A percentile compares a stretch with the other conserved stretches of the same genome.
Conservation (phyloP, 2,888 invertebrate genomes). For the Nemapogon koenigi region DNA sequence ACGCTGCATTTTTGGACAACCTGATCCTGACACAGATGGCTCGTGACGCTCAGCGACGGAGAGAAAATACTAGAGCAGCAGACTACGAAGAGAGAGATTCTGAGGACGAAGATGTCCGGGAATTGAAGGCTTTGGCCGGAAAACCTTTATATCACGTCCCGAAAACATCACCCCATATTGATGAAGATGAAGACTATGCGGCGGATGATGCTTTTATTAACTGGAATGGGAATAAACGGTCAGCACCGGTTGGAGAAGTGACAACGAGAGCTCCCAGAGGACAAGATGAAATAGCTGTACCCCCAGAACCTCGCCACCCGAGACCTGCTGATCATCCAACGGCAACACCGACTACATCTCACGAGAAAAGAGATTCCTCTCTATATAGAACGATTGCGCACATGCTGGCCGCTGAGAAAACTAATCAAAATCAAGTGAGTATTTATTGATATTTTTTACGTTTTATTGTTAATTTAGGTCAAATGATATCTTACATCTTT, state of each 20-base stretch:
- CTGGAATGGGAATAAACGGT: conserved; percentile 59
- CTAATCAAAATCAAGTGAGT: conserved; percentile 64
- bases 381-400: conserved; percentile 61
- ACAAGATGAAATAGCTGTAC: conserved; percentile 70
- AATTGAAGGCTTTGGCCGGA: conserved; percentile 67
- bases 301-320: too few relatives aligned
- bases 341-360: conserved; percentile 19
- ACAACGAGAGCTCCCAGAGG: conserved; percentile 37
- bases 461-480: too few relatives aligned
- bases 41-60: conserved; percentile 59
- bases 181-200: conserved; percentile 48
- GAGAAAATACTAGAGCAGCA: conserved; percentile 50
- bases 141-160: conserved; percentile 58
- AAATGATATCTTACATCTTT: too few relatives aligned
- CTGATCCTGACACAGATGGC: conserved; percentile 71
- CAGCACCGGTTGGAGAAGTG: conserved; percentile 39
- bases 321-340: conserved; percentile 51
- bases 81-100: conserved; percentile 46
- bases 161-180: conserved; percentile 43
- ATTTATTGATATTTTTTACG: too few relatives aligned
- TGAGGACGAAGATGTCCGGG: conserved; percentile 71
- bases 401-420: conserved; percentile 47
- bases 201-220: conserved; percentile 59
- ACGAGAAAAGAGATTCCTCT: conserved; percentile 29
- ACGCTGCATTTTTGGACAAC: conserved; percentile 72